Evolutionary conservation across 2,797 vertebrate genomes (phyloP), one percentile per base, ranked within the genome.

Genomic region (Channallabes apus): DNA sequence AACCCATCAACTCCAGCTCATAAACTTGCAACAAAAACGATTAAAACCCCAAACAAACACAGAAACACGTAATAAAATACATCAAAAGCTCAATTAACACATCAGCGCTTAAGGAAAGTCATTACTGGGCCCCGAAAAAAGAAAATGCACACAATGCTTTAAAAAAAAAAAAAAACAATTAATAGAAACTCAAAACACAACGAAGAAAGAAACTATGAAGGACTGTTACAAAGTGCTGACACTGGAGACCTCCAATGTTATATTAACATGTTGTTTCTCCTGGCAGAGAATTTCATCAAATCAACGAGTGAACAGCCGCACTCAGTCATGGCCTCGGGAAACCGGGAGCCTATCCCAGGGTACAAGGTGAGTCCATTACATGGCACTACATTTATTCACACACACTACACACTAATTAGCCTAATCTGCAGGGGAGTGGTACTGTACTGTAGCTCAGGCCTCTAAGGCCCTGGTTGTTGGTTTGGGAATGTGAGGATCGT

Each of bases 31-130:
- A 68, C 27, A 22, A 68, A 56, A 82, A 56, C 83, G 29, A 86
- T 79, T 84, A 69, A 69, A 83, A 67, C 58, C 29, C 46, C 80
- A 56, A 82, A 82, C 59, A 35, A 82, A 38, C 65, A 69, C 80
- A 68, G 14, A 82, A 20, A 64, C 11, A 51, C n/a, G 1, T 4
- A 56, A 58, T 58, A 82, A 82, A 58, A 68, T 32, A 27, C 46
- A 54, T 54, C 20, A 32, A 15, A 64, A 58, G 20, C 11, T 59
- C 51, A 54, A 65, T 82, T 29, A 54, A 68, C 80, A 32, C 80
- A 32, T 22, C 32, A 64, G 18, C 20, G 17, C n/a, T 2, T 1
- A 29, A 54, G 41, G 20, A 59, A 61, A 59, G 4, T 6, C 1
- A 32, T 56, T 56, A 77, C 4, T 11, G 12, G 17, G 8, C 18